Evolutionary conservation across 2,888 invertebrate genomes (phyloP).

Genomic region (Creontiades dilutus): DNA sequence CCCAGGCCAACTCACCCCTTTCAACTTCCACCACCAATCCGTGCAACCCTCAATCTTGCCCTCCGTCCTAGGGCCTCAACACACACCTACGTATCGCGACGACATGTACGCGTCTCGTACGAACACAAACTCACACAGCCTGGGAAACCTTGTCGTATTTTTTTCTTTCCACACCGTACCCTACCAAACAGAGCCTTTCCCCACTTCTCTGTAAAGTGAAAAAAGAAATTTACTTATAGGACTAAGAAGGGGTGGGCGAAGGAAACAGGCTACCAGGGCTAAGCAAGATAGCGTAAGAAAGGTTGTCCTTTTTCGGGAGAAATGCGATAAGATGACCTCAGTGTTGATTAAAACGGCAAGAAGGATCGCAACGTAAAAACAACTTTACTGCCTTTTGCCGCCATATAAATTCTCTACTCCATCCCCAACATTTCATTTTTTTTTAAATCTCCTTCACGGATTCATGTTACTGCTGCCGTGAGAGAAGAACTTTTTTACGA

Average conservation of each 20-base stretch:
- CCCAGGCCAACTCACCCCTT: slow-evolving; percentile 54
- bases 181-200: background rate
- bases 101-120: background rate
- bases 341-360: slow-evolving; percentile 66
- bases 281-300: slow-evolving; percentile 10
- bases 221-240: slow-evolving; percentile 66
- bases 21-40: slow-evolving; percentile 65
- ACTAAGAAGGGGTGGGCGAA: background rate
- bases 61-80: background rate
- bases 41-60: slow-evolving; percentile 56
- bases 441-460: no score
- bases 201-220: slow-evolving; percentile 45
- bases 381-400: slow-evolving; percentile 53
- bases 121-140: slow-evolving; percentile 45
- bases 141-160: background rate
- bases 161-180: background rate
- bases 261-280: slow-evolving; percentile 1
- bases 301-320: background rate
- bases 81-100: slow-evolving; percentile 38
- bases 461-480: no score
- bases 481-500: no score
- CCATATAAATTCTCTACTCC: slow-evolving; percentile 40
- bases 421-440: background rate
- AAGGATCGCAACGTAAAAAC: slow-evolving; percentile 58
- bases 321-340: slow-evolving; percentile 63